Conservation (phyloP, 2,797 vertebrate species). For the Danio aesculapii region DNA sequence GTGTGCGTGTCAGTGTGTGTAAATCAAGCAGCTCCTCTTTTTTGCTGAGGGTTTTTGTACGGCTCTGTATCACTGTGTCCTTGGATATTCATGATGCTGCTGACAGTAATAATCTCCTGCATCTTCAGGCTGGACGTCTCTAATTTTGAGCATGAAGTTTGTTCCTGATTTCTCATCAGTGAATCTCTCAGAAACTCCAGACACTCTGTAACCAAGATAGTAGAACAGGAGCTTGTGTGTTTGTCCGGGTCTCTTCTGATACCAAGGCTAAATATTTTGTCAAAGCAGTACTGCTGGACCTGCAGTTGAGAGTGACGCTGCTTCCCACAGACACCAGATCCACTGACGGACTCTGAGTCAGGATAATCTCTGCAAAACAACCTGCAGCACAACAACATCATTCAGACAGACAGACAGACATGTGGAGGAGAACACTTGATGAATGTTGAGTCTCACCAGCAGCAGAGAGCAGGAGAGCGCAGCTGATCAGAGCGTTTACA, state of each 20-base stretch:
- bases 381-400: slow-evolving; percentile 1
- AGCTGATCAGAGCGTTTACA: not conserved
- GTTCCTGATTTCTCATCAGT: slow-evolving; percentile 8
- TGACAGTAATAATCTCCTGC: slow-evolving; percentile 18
- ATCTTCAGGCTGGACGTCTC: slow-evolving; percentile 10
- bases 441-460: not conserved
- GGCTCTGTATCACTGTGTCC: not conserved
- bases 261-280: rapidly evolving
- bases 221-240: slow-evolving; percentile 4
- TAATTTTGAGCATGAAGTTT: slow-evolving; percentile 13
- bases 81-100: rapidly evolving
- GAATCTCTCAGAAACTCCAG: slow-evolving; percentile 26
- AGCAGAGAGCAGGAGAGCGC: slow-evolving; percentile 8
- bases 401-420: not conserved
- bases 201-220: not conserved
- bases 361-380: slow-evolving; percentile 5
- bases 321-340: slow-evolving; percentile 61
- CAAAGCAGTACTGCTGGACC: rapidly evolving
- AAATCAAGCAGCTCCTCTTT: not conserved
- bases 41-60: not conserved
- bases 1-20: not conserved
- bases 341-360: slow-evolving; percentile 59
- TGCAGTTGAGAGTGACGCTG: slow-evolving; percentile 10
- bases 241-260: not conserved
- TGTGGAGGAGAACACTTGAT: not conserved